These are phyloP conservation scores for Leptocoma aspasia DNA, from an alignment of 2,113 vertebrate genomes.

Conservation along the genomic window DNA sequence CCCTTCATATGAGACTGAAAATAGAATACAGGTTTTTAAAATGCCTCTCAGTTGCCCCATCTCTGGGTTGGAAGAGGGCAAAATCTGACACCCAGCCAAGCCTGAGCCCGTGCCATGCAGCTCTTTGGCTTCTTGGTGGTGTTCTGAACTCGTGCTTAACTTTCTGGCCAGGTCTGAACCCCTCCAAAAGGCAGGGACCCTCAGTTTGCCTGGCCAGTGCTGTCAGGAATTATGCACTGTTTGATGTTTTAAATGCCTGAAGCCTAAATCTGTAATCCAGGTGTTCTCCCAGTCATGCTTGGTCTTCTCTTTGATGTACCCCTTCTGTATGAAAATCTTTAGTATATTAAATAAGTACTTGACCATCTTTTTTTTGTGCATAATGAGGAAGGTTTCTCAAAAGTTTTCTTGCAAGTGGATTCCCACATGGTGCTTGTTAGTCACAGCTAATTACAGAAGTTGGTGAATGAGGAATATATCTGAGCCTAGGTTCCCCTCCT, in stretches of 20 bases:
- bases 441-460: constrained; percentile 72
- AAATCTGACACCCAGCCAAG: neutral
- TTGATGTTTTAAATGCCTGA: neutral
- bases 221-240: neutral
- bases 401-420: constrained; percentile 55
- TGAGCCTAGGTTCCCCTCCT: constrained; percentile 30
- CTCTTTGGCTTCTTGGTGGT: neutral
- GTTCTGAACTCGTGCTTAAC: neutral
- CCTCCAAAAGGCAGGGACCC: neutral
- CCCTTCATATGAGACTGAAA: no score
- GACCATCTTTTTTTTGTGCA: neutral
- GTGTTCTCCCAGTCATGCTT: neutral
- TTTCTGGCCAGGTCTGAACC: neutral
- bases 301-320: neutral
- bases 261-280: neutral
- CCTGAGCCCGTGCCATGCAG: neutral
- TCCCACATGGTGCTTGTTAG: constrained; percentile 69
- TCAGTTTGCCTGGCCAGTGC: neutral
- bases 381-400: constrained; percentile 10
- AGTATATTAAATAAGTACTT: neutral
- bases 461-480: constrained; percentile 36
- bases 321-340: neutral
- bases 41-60: no score
- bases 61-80: no score
- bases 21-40: no score